These are phyloP conservation scores for Drosophila takahashii DNA, from an alignment of 1,140 invertebrate genomes.

Conservation along the genomic window DNA sequence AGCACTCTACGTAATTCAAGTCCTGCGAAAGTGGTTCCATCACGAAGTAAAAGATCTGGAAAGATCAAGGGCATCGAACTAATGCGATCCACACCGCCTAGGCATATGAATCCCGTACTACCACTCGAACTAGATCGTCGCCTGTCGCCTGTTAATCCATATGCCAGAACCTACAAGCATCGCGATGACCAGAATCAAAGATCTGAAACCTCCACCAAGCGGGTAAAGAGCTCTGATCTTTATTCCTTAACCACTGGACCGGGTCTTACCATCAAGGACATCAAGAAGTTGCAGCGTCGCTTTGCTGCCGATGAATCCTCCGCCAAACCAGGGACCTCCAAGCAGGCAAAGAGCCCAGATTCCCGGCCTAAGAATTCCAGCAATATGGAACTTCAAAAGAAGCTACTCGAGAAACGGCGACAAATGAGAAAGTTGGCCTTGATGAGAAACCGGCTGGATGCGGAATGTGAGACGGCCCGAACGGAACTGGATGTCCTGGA, in stretches of 20 bases:
- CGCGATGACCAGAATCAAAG: too few species aligned
- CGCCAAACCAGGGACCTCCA: neutral
- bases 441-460: conserved; percentile 18
- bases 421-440: conserved; percentile 19
- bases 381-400: neutral
- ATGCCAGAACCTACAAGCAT: too few species aligned
- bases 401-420: conserved; percentile 8
- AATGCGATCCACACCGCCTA: neutral
- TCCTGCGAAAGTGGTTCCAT: neutral
- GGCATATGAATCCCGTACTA: neutral
- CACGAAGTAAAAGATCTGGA: too few species aligned
- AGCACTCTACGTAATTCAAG: neutral
- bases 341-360: neutral
- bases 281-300: neutral
- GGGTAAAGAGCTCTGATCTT: neutral
- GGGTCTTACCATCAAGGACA: neutral
- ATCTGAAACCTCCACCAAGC: neutral
- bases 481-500: conserved; percentile 25
- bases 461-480: conserved; percentile 5
- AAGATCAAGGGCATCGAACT: neutral
- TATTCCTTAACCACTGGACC: too few species aligned
- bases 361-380: neutral
- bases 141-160: neutral
- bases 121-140: neutral
- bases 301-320: neutral